Base-by-base conservation (phyloP, 35 echinoderm and acorn worm species). In the Ophiothrix spiculata region DNA sequence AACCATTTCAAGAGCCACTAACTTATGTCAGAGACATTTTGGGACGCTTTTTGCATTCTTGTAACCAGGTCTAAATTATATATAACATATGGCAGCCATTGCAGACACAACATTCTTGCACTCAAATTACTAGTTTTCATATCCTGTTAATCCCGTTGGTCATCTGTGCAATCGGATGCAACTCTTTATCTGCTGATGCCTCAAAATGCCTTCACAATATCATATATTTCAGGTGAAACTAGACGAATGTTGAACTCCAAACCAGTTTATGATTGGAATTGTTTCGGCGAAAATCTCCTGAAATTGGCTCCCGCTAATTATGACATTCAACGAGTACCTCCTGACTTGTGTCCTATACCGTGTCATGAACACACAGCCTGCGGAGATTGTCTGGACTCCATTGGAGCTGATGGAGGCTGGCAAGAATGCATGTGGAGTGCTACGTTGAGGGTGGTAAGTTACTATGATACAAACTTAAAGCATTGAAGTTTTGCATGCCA, bases 231-330 rank as follows among this genome's bases (percentile, higher is more conserved):
- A 93, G 95, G 88, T 86, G 95, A 98, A 74, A 93, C 64, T 11
- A 74, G 83, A 31, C 85, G 83, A 13, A 56, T 79, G n/a, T 36
- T 94, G 46, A 86, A 87, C 78, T 36, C 56, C 75, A 81, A 32
- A 14, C 88, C 88, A 38, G 79, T 79, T 17, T 98, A 90, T 46
- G 89, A 86, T 36, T 98, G 95, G 95, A 98, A 98, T 83, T 98
- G 95, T 45, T 98, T 90, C 77, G 84, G 80, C 34, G 60, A 85
- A 13, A 64, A 33, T 25, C 84, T 93, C 1, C 85, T 90, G 6
- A 39, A 45, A 21, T 77, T 93, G 3, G 79, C 87, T 0, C 94
- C 94, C 38, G 64, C 15, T 1, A 49, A 80, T 1, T 87, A 84
- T 12, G 60, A 85, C 36, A 87, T 93, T 38, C 21, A 64, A 21